Conservation (phyloP, 1,140 invertebrate genomes). For the Armadillidium nasatum region DNA sequence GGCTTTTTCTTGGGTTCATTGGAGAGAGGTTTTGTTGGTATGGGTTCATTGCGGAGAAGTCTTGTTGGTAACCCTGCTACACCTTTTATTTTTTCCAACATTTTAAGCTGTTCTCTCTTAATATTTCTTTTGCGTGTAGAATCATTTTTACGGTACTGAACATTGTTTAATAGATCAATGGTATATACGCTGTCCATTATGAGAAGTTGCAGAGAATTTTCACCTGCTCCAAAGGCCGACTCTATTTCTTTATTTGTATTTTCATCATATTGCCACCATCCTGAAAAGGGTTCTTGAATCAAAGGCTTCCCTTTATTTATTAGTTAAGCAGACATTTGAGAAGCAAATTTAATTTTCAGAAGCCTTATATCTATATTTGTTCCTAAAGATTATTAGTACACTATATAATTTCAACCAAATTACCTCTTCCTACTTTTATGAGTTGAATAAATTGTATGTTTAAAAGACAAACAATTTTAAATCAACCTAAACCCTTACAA, state of each 20-base stretch:
- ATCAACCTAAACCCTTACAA: no score
- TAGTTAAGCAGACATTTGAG: no score
- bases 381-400: no score
- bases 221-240: conserved; percentile 65
- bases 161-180: conserved; percentile 83
- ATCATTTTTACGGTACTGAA: conserved; percentile 77
- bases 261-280: conserved; percentile 98
- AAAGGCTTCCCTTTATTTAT: not conserved
- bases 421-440: no score
- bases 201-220: conserved; percentile 72
- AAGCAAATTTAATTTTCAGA: no score
- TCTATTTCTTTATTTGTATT: conserved; percentile 84
- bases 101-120: conserved; percentile 62
- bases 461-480: no score
- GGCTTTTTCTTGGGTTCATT: not conserved
- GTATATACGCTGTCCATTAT: conserved; percentile 89
- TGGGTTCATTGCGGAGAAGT: not conserved
- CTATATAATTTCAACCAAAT: no score
- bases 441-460: no score
- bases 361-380: no score
- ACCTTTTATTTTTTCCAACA: not conserved
- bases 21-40: not conserved
- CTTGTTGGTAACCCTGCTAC: not conserved
- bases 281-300: conserved; percentile 52
- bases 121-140: conserved; percentile 71